Evolutionary conservation across 1,140 invertebrate species (phyloP).

Genomic region (Leptinotarsa defecta): DNA sequence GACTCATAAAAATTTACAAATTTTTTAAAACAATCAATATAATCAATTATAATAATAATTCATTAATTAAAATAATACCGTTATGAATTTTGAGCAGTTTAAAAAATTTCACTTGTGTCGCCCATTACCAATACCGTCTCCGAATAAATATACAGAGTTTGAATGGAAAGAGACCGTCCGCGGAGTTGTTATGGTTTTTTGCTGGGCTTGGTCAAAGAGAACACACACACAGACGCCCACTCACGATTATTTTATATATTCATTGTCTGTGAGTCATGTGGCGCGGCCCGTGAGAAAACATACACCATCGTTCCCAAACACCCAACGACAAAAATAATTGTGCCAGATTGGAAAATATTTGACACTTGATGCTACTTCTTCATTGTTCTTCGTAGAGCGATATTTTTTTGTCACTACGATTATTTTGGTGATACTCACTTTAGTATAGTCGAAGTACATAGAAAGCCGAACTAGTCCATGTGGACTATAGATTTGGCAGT

Average conservation of each 20-base stretch:
- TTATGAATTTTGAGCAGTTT: too few species aligned
- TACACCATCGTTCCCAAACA: slow-evolving; percentile 12
- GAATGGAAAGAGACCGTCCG: neutral
- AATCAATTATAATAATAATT: too few species aligned
- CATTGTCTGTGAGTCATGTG: slow-evolving; percentile 26
- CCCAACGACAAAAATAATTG: slow-evolving; percentile 16
- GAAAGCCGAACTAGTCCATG: too few species aligned
- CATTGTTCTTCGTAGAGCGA: too few species aligned
- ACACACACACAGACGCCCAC: slow-evolving; percentile 24
- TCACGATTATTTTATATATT: slow-evolving; percentile 27
- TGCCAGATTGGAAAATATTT: neutral
- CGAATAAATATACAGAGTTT: slow-evolving; percentile 7
- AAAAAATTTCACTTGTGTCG: neutral
- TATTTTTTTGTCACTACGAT: too few species aligned
- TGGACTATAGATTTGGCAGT: too few species aligned
- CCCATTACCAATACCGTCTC: neutral
- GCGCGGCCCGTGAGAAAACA: slow-evolving; percentile 21
- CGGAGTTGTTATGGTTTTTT: slow-evolving; percentile 25
- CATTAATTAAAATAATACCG: too few species aligned
- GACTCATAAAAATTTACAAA: too few species aligned
- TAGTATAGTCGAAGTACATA: too few species aligned
- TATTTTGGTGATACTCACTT: too few species aligned
- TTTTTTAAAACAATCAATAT: too few species aligned
- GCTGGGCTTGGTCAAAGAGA: slow-evolving; percentile 27
- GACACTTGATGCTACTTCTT: too few species aligned